Evolutionary conservation across 1,140 invertebrate genomes (phyloP).

Genomic region (Drosophila kurseongensis): DNA sequence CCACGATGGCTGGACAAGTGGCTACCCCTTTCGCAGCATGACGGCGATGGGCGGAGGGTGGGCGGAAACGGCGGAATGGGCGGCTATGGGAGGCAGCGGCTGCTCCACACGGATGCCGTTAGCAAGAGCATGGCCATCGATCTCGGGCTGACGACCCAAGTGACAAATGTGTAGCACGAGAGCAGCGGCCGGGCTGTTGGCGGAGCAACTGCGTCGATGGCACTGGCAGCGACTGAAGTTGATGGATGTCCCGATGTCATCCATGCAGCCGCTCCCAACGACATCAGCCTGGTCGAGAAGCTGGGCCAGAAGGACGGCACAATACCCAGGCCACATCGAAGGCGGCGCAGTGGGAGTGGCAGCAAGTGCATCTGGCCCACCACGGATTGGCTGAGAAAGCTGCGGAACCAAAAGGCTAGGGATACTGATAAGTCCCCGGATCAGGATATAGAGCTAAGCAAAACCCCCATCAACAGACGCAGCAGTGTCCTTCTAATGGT

Average conservation of each 20-base stretch:
- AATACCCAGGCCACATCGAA: slow-evolving; percentile 6
- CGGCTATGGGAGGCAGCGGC: slow-evolving; percentile 58
- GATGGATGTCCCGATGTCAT: slow-evolving; percentile 63
- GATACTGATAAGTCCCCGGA: slow-evolving; percentile 2
- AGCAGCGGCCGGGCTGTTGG: slow-evolving; percentile 45
- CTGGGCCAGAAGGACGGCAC: slow-evolving; percentile 12
- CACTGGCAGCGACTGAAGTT: slow-evolving; percentile 34
- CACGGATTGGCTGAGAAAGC: slow-evolving; percentile 59
- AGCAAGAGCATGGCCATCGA: slow-evolving; percentile 82
- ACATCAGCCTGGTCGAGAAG: slow-evolving; percentile 71
- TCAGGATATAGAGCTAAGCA: slow-evolving; percentile 24
- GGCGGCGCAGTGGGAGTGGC: slow-evolving; percentile 59
- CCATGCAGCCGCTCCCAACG: slow-evolving; percentile 28
- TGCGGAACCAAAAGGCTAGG: slow-evolving; percentile 35
- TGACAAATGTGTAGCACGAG: slow-evolving; percentile 84
- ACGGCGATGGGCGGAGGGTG: slow-evolving; percentile 61
- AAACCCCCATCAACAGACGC: slow-evolving; percentile 28
- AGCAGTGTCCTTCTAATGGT: slow-evolving; percentile 71
- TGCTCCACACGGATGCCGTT: slow-evolving; percentile 70
- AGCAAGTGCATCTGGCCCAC: slow-evolving; percentile 73
- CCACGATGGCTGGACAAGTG: slow-evolving; percentile 86
- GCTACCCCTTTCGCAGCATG: slow-evolving; percentile 86
- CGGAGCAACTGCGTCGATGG: slow-evolving; percentile 21
- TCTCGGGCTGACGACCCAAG: slow-evolving; percentile 80
- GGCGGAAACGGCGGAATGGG: slow-evolving; percentile 35